Evolutionary conservation across 2,888 invertebrate species (phyloP).

Genomic region (Tetragonisca angustula): DNA sequence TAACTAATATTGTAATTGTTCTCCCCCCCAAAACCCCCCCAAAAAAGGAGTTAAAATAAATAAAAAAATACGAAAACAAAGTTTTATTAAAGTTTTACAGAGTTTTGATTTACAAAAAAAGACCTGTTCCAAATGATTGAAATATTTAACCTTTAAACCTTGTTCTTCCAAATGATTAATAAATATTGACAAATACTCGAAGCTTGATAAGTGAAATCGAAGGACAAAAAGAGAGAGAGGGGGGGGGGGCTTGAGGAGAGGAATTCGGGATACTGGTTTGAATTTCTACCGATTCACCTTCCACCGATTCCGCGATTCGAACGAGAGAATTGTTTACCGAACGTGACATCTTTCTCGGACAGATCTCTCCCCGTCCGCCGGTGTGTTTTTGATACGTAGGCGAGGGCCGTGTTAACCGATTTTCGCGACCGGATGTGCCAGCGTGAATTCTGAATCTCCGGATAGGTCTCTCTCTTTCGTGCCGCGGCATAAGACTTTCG

Average conservation of each 20-base stretch:
- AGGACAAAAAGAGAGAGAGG: background rate
- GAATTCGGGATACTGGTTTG: conserved; percentile 48
- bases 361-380: conserved; percentile 3
- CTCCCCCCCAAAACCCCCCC: too few species aligned
- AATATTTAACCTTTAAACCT: too few species aligned
- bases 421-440: conserved; percentile 46
- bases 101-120: too few species aligned
- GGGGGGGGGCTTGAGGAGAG: too few species aligned
- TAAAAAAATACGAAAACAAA: too few species aligned
- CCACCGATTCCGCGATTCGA: conserved; percentile 43
- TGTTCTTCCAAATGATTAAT: too few species aligned
- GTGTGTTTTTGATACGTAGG: conserved; percentile 46
- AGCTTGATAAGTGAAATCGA: background rate
- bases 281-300: conserved; percentile 58
- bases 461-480: conserved; percentile 42
- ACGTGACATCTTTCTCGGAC: conserved; percentile 58
- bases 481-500: conserved; percentile 39
- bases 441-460: conserved; percentile 49
- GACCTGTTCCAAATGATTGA: too few species aligned
- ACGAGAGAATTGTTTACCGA: conserved; percentile 60
- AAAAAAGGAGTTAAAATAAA: too few species aligned
- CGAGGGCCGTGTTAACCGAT: conserved; percentile 36
- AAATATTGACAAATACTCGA: background rate
- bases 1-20: too few species aligned
- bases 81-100: too few species aligned